phyloP scores from a whole-genome alignment of 2,888 invertebrate species.

The Himalopsyche japonica region DNA sequence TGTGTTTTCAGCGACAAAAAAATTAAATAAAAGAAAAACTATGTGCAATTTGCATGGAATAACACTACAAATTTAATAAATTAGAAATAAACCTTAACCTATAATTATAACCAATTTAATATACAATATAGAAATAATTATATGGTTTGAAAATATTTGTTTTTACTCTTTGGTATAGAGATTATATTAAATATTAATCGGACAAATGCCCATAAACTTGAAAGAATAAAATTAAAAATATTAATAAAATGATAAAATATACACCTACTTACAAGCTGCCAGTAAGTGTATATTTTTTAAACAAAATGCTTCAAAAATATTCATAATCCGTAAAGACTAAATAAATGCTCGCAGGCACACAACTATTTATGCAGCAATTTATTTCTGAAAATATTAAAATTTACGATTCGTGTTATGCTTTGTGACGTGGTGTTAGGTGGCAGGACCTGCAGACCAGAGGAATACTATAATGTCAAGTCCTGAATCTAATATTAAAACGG shows the following conservation, averaged over 20 bases:
- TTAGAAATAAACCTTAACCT: background rate
- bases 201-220: background rate
- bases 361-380: background rate
- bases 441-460: no score
- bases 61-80: background rate
- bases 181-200: background rate
- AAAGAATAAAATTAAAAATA: background rate
- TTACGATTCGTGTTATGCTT: no score
- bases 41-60: background rate
- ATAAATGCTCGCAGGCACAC: background rate
- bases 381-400: no score
- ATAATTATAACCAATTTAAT: background rate
- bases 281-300: background rate
- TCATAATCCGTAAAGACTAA: background rate
- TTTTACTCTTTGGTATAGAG: constrained; percentile 38
- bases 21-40: background rate
- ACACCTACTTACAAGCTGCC: background rate
- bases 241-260: background rate
- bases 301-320: background rate
- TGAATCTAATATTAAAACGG: no score
- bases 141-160: constrained; percentile 14
- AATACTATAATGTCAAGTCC: no score
- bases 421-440: no score
- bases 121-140: constrained; percentile 12
- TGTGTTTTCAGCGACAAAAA: background rate